Conservation (phyloP, 64 coral and sea anemone species). For the Montipora capricornis region DNA sequence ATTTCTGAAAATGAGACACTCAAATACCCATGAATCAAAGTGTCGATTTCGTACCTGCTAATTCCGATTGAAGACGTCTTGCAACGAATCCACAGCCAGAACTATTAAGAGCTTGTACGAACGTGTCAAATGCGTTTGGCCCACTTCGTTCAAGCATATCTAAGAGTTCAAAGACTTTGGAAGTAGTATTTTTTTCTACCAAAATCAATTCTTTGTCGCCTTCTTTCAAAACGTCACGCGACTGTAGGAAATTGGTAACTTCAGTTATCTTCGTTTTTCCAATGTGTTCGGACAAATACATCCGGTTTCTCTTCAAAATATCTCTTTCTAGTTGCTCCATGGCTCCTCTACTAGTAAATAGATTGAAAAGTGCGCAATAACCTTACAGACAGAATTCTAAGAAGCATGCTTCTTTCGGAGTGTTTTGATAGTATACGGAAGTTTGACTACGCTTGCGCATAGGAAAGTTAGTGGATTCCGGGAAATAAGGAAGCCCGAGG, state of each 20-base stretch:
- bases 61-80: neutral
- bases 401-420: too few relatives aligned
- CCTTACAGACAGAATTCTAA: neutral
- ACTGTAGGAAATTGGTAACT: constrained; percentile 20
- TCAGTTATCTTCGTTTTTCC: constrained; percentile 52
- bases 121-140: constrained; percentile 75
- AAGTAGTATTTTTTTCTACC: neutral
- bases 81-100: neutral
- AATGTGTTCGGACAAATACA: neutral
- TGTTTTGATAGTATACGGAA: too few relatives aligned
- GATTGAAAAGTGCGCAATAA: neutral
- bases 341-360: neutral
- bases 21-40: neutral
- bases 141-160: constrained; percentile 69
- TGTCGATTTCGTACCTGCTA: neutral
- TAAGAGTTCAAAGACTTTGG: constrained; percentile 56
- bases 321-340: constrained; percentile 15
- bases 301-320: neutral
- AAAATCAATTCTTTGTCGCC: neutral
- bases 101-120: constrained; percentile 57
- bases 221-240: too few relatives aligned
- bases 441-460: too few relatives aligned
- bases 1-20: too few relatives aligned
- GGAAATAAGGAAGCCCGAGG: too few relatives aligned
- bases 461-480: too few relatives aligned